These are phyloP conservation scores for Volucella bombylans DNA, from an alignment of 2,888 invertebrate species.

Conservation along the genomic window DNA sequence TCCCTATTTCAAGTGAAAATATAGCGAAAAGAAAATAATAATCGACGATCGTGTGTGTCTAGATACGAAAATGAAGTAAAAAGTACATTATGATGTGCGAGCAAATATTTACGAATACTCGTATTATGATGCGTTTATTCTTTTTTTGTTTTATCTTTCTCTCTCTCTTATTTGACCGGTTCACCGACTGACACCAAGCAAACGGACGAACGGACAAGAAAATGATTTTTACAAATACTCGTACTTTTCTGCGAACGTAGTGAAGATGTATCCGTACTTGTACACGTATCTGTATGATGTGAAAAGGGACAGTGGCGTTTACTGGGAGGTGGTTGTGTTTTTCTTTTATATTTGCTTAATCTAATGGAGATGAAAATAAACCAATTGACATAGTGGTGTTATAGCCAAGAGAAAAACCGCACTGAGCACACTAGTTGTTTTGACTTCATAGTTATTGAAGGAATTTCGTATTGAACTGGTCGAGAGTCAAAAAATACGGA, in stretches of 20 bases:
- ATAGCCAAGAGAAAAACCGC: slow-evolving; percentile 7
- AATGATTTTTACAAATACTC: neutral
- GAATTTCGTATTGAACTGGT: neutral
- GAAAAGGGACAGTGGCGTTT: slow-evolving; percentile 17
- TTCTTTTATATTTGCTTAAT: slow-evolving; percentile 32
- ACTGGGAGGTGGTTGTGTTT: neutral
- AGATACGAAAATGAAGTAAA: slow-evolving; percentile 16
- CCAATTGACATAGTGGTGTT: slow-evolving; percentile 34
- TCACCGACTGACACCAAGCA: slow-evolving; percentile 10
- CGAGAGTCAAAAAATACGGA: slow-evolving; percentile 22
- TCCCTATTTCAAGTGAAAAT: slow-evolving; percentile 63
- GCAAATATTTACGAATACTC: slow-evolving; percentile 24
- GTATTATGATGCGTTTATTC: slow-evolving; percentile 9
- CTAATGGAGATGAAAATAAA: slow-evolving; percentile 64
- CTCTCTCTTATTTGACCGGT: slow-evolving; percentile 1
- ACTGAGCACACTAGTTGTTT: neutral
- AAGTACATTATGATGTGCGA: slow-evolving; percentile 38
- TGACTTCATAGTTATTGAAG: neutral
- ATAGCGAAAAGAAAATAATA: slow-evolving; percentile 46
- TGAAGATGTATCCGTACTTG: slow-evolving; percentile 37
- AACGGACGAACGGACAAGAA: slow-evolving; percentile 7
- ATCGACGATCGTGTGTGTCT: slow-evolving; percentile 44
- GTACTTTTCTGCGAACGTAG: slow-evolving; percentile 25
- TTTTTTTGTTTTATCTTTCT: neutral
- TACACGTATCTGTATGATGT: slow-evolving; percentile 13